phyloP scores from a whole-genome alignment of 2,113 vertebrate species.

The Pollimyrus isidori region DNA sequence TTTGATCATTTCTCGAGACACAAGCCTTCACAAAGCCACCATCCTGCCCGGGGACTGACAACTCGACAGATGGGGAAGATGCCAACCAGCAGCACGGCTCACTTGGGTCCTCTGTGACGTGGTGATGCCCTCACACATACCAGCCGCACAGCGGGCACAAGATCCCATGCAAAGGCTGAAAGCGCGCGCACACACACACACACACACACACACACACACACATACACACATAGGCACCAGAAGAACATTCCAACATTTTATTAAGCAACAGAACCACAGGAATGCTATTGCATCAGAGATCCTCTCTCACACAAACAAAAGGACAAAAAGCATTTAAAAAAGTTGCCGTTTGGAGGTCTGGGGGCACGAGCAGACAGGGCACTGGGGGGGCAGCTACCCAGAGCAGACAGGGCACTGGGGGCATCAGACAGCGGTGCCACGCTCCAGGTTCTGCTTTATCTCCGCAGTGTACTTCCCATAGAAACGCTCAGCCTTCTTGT shows the following conservation, averaged over 20 bases:
- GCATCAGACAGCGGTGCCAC: slow-evolving; percentile 83
- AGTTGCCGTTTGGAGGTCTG: not conserved
- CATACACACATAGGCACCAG: not conserved
- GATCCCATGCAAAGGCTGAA: not conserved
- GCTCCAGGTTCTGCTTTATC: slow-evolving; percentile 96
- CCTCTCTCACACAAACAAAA: not conserved
- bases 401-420: not conserved
- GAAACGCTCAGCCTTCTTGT: slow-evolving; percentile 95
- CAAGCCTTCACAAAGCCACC: slow-evolving; percentile 44
- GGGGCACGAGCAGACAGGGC: not conserved
- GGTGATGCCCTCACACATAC: not conserved
- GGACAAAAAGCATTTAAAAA: not conserved
- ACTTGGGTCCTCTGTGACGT: not conserved
- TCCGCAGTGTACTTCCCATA: slow-evolving; percentile 95
- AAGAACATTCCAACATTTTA: not conserved
- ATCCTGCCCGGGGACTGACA: slow-evolving; percentile 30
- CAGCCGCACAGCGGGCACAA: not conserved
- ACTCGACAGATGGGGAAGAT: slow-evolving; percentile 38
- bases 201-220: too few relatives aligned
- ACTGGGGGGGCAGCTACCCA: not conserved
- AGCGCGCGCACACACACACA: too few relatives aligned
- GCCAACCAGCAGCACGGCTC: slow-evolving; percentile 16
- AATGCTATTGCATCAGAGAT: not conserved
- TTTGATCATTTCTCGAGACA: slow-evolving; percentile 46
- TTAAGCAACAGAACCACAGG: not conserved